phyloP scores from a whole-genome alignment of 1,140 invertebrate genomes.

The Penaeus indicus region DNA sequence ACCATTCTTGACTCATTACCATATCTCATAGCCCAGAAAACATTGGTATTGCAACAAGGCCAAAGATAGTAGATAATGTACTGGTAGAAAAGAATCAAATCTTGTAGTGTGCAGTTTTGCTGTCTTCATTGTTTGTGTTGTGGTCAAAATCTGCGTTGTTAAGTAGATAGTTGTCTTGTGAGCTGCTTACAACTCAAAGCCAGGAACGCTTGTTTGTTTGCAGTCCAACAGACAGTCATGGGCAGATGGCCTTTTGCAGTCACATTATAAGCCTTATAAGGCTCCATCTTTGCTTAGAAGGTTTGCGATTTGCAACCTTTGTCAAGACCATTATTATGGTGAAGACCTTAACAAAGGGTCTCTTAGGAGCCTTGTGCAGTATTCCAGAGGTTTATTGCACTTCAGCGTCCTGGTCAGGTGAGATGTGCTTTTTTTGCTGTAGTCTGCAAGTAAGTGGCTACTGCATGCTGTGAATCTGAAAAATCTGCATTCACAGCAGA shows the following conservation, averaged over 20 bases:
- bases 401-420: constrained; percentile 40
- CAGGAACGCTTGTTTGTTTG: constrained; percentile 56
- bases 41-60: constrained; percentile 63
- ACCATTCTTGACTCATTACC: constrained; percentile 63
- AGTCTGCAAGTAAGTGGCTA: constrained; percentile 56
- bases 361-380: not conserved
- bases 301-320: constrained; percentile 25
- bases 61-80: constrained; percentile 64
- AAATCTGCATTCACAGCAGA: constrained; percentile 52
- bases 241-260: constrained; percentile 49
- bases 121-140: constrained; percentile 65
- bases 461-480: constrained; percentile 54
- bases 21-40: constrained; percentile 61
- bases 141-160: constrained; percentile 65
- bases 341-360: constrained; percentile 13
- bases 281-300: constrained; percentile 34
- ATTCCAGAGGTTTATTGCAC: constrained; percentile 6
- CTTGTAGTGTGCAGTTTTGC: constrained; percentile 64
- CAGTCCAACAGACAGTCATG: constrained; percentile 51
- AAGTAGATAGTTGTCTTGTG: constrained; percentile 62
- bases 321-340: not conserved
- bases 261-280: constrained; percentile 44
- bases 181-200: constrained; percentile 57
- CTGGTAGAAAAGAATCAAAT: constrained; percentile 64
- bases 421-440: constrained; percentile 59